Base-by-base conservation (phyloP, 2,797 vertebrate genomes). In the Danio kyathit region DNA sequence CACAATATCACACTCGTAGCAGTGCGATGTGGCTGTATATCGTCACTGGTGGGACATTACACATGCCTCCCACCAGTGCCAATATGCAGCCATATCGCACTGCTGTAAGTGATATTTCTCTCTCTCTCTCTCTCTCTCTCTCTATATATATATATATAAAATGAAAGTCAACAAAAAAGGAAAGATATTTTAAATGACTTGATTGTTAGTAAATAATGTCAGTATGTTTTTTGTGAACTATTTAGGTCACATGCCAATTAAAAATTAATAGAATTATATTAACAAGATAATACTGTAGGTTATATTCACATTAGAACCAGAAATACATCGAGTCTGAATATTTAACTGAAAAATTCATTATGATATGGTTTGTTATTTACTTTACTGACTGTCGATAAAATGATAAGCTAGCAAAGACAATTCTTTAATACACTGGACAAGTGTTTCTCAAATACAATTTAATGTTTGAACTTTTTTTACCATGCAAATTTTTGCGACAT, bases 381-480 rank as follows among this genome's bases (percentile, higher is more conserved):
- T 46, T 77, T 77, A 77, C 67, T 77, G 14, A 77, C 14, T 13
- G 21, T 5, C 3, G 1, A 66, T 54, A 17, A 38, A 57, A 61
- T 48, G 1, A 14, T 14, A 52, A 8, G 6, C 1, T 3, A 6
- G 6, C 7, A 0, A 65, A 54, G n/a, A 64, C n/a, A n/a, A 10
- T 6, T 14, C 41, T 17, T 51, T 0, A 51, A 48, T 7, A 19
- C 10, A 40, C 4, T 51, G 29, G 4, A 12, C 29, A 64, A 19
- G 38, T 19, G 5, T 72, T 72, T 44, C 7, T 19, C 52, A n/a
- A 11, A n/a, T 6, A 41, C 63, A 6, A 59, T 59, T 9, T 3
- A 41, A 41, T 63, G 14, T 7, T n/a, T 63, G 40, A 1, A 1
- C 41, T 40, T 29, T 29, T 40, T 61, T 13, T 40, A 17, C 14